Conservation (phyloP, 2,888 invertebrate genomes). For the Megalurothrips usitatus region DNA sequence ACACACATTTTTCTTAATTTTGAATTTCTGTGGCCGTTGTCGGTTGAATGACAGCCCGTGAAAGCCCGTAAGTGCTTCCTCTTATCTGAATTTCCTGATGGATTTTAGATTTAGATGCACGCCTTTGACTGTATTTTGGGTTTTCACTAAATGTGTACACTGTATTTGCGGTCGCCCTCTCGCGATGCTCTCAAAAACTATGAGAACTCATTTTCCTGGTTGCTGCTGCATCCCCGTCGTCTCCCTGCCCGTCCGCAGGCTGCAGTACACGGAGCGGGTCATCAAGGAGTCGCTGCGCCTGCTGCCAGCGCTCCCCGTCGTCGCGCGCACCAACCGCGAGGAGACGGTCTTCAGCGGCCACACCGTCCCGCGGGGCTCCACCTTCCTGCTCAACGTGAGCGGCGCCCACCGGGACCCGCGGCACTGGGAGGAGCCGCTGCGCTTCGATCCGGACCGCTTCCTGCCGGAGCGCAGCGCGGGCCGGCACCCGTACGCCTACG, state of each 20-base stretch:
- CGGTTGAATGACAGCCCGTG: too few species aligned
- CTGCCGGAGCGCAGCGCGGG: slow-evolving; percentile 46
- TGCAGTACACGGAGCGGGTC: background rate
- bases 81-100: too few species aligned
- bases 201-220: too few species aligned
- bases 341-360: background rate
- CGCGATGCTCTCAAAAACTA: too few species aligned
- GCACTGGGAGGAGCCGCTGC: background rate
- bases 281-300: background rate
- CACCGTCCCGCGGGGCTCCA: background rate
- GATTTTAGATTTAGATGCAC: too few species aligned
- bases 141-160: too few species aligned
- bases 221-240: too few species aligned
- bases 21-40: too few species aligned
- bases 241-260: background rate
- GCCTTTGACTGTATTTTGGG: too few species aligned
- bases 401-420: background rate
- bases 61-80: too few species aligned
- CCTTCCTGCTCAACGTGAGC: background rate
- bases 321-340: background rate
- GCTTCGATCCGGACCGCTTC: slow-evolving; percentile 51
- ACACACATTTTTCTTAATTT: too few species aligned
- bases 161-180: too few species aligned
- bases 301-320: background rate
- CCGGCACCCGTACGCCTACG: slow-evolving; percentile 47